A percentile compares a stretch with the other conserved stretches of the same genome.
Evolutionary conservation across 2,113 vertebrate genomes (phyloP).

Genomic region (Engystomops pustulosus): DNA sequence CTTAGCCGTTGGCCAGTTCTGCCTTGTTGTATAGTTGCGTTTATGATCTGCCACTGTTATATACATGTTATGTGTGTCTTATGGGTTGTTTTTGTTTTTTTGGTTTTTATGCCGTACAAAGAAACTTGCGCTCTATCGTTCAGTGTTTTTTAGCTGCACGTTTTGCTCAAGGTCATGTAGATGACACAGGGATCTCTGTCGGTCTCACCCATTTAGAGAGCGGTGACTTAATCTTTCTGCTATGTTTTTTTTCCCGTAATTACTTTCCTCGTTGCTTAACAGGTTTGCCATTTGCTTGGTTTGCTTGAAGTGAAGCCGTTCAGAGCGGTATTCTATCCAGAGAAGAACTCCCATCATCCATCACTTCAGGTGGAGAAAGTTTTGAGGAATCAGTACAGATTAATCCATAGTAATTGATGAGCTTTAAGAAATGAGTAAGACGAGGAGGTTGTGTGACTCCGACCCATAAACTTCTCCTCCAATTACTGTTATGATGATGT

Average conservation of each 20-base stretch:
- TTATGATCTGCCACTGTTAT: too few species aligned
- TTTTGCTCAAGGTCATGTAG: constrained; percentile 13
- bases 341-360: background rate
- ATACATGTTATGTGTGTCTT: too few species aligned
- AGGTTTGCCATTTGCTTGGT: constrained; percentile 20
- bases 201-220: constrained; percentile 21
- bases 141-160: background rate
- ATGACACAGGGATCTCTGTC: constrained; percentile 26
- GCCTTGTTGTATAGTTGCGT: too few species aligned
- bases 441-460: background rate
- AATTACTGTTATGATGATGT: constrained; percentile 2
- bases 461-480: background rate
- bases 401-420: constrained; percentile 26
- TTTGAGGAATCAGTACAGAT: background rate
- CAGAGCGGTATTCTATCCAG: background rate
- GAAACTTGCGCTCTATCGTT: background rate
- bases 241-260: constrained; percentile 25
- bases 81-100: too few species aligned
- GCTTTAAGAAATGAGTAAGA: constrained; percentile 8
- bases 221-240: constrained; percentile 17
- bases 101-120: background rate
- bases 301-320: constrained; percentile 11
- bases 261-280: constrained; percentile 33
- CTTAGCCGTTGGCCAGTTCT: too few species aligned
- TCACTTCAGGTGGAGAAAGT: constrained; percentile 14